Evolutionary conservation across 2,888 invertebrate genomes (phyloP).

Genomic region (Pecten maximus): DNA sequence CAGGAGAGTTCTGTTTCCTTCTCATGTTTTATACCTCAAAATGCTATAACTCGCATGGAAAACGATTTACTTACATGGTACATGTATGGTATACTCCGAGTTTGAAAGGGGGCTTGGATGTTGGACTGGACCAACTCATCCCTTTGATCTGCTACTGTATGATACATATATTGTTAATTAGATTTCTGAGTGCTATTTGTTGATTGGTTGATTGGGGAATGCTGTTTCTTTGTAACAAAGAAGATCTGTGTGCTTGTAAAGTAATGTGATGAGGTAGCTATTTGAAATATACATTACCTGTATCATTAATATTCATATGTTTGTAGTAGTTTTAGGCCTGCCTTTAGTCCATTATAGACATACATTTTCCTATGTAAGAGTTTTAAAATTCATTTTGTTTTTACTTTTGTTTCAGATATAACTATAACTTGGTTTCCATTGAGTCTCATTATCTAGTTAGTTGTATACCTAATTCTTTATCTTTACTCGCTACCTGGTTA

Average conservation of each 20-base stretch:
- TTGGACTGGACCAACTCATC: too few species aligned
- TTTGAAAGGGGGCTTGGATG: too few species aligned
- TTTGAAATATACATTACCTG: neutral
- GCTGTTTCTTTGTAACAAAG: neutral
- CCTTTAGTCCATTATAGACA: neutral
- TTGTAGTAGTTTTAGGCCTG: neutral
- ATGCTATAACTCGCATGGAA: too few species aligned
- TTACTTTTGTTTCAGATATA: neutral
- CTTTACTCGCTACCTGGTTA: neutral
- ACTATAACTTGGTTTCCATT: neutral
- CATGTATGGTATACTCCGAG: too few species aligned
- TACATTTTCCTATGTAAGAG: neutral
- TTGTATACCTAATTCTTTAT: neutral
- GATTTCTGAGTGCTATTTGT: slow-evolving; percentile 22
- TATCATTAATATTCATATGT: neutral
- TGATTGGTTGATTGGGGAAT: neutral
- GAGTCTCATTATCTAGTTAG: neutral
- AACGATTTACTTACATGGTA: too few species aligned
- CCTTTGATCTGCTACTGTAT: neutral
- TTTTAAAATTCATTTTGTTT: neutral
- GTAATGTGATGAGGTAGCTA: neutral
- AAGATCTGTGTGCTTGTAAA: neutral
- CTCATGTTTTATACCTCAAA: too few species aligned
- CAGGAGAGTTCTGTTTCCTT: too few species aligned
- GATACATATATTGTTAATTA: neutral